Conservation (phyloP, 2,797 vertebrate genomes). For the Coranthus polyacanthus region DNA sequence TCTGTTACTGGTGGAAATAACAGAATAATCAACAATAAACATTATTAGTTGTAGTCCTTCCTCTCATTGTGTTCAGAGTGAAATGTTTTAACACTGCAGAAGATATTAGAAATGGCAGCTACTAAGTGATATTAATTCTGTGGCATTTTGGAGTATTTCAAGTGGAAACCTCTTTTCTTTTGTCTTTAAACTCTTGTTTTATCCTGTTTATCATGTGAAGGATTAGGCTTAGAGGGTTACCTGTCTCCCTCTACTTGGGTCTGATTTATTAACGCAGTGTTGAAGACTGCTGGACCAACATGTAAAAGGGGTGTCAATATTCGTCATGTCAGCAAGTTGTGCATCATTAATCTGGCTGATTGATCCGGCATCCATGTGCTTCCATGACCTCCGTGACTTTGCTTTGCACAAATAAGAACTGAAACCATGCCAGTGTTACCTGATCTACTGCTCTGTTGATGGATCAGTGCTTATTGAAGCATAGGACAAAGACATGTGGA, state of each 20-base stretch:
- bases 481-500: conserved; percentile 47
- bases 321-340: conserved; percentile 76
- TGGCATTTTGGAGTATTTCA: conserved; percentile 16
- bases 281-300: conserved; percentile 61
- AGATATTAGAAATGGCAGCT: not conserved
- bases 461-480: conserved; percentile 56
- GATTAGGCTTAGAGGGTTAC: conserved; percentile 57
- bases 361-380: conserved; percentile 71
- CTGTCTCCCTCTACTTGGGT: conserved; percentile 37
- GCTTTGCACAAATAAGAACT: conserved; percentile 73
- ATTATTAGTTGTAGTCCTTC: no score
- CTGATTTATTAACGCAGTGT: conserved; percentile 61
- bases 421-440: conserved; percentile 55
- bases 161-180: conserved; percentile 2
- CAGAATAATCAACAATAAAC: no score
- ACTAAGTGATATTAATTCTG: conserved; percentile 15
- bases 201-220: conserved; percentile 33
- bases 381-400: conserved; percentile 67
- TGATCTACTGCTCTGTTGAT: conserved; percentile 65
- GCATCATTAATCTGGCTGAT: conserved; percentile 80
- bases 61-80: no score
- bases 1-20: no score
- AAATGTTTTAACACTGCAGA: not conserved
- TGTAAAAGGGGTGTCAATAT: conserved; percentile 73
- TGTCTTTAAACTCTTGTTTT: conserved; percentile 9